A percentile compares a stretch with the other conserved stretches of the same genome.
Evolutionary conservation across 2,888 invertebrate genomes (phyloP).

Genomic region (Ophion ellenae): DNA sequence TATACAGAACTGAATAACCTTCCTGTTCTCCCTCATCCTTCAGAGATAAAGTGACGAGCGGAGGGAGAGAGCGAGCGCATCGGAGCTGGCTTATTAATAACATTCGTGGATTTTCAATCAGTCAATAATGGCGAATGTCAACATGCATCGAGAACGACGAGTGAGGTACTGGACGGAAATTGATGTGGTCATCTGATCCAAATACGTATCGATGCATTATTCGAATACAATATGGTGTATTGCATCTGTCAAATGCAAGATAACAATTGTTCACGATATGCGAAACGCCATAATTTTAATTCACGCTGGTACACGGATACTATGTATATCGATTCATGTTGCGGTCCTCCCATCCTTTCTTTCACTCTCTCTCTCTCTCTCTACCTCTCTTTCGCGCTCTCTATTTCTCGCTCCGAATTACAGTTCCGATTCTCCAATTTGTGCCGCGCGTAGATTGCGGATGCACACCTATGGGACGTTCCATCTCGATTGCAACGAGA

Average conservation of each 20-base stretch:
- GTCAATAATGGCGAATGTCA: slow-evolving; percentile 67
- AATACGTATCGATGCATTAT: slow-evolving; percentile 3
- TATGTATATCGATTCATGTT: neutral
- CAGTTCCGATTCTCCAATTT: slow-evolving; percentile 48
- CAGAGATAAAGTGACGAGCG: slow-evolving; percentile 43
- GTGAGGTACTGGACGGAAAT: slow-evolving; percentile 55
- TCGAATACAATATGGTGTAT: slow-evolving; percentile 17
- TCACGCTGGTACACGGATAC: slow-evolving; percentile 3
- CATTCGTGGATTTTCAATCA: slow-evolving; percentile 65
- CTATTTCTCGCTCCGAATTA: slow-evolving; percentile 42
- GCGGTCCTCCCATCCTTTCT: neutral
- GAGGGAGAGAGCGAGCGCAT: neutral
- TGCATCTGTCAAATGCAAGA: slow-evolving; percentile 40
- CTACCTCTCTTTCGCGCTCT: slow-evolving; percentile 15
- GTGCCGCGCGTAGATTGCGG: neutral
- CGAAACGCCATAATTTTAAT: slow-evolving; percentile 34
- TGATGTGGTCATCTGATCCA: slow-evolving; percentile 33
- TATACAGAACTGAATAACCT: slow-evolving; percentile 26
- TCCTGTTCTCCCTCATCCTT: neutral
- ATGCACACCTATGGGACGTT: slow-evolving; percentile 11
- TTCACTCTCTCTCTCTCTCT: neutral
- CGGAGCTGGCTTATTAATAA: slow-evolving; percentile 61
- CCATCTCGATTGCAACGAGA: neutral
- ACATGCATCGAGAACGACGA: slow-evolving; percentile 31
- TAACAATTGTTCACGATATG: slow-evolving; percentile 56